Evolutionary conservation across 1,140 invertebrate species (phyloP).

Genomic region (Drosophila sp.): DNA sequence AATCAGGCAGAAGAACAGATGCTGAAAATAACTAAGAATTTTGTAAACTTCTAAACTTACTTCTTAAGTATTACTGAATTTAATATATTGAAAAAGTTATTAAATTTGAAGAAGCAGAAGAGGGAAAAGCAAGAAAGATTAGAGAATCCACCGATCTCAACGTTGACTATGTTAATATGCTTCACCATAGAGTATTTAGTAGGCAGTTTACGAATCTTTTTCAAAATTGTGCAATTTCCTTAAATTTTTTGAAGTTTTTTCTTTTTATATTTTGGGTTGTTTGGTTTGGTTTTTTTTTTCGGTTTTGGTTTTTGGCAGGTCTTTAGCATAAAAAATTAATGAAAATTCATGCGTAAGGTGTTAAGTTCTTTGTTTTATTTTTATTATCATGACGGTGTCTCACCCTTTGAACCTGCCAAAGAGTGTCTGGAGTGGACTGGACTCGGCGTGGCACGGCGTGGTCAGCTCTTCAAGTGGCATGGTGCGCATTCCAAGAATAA

Average conservation of each 20-base stretch:
- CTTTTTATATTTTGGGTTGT: background rate
- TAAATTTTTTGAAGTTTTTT: background rate
- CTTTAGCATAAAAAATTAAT: constrained; percentile 50
- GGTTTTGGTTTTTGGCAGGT: constrained; percentile 6
- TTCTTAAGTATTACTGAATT: too few relatives aligned
- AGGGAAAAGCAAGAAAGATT: too few relatives aligned
- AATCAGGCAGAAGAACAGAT: too few relatives aligned
- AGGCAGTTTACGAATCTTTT: background rate
- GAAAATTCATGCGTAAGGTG: constrained; percentile 53
- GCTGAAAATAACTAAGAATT: too few relatives aligned
- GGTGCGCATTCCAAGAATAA: constrained; percentile 35
- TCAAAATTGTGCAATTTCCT: background rate
- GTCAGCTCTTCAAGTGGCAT: background rate
- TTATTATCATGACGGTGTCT: constrained; percentile 22
- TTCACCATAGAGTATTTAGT: background rate
- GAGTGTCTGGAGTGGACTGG: background rate
- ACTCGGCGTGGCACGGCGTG: background rate
- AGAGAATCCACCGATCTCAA: too few relatives aligned
- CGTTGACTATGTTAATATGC: too few relatives aligned
- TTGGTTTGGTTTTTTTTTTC: background rate
- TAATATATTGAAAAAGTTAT: too few relatives aligned
- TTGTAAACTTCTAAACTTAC: too few relatives aligned
- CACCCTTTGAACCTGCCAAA: constrained; percentile 6
- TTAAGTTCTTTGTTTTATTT: constrained; percentile 42
- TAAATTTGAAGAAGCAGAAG: too few relatives aligned